Conservation (phyloP, 2,113 vertebrate genomes). For the Anarhynchus alexandrinus region DNA sequence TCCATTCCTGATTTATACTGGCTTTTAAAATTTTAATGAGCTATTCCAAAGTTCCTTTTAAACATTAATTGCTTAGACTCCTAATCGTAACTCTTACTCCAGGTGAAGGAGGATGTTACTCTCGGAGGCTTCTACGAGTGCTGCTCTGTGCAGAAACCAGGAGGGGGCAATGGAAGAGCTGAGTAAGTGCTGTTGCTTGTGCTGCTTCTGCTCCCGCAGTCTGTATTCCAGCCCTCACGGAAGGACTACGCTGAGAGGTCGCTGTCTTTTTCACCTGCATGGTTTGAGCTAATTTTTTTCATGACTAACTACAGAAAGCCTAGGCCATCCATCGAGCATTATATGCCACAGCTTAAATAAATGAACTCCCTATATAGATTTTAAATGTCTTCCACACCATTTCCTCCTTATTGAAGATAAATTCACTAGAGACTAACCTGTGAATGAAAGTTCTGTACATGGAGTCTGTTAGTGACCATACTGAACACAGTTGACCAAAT, state of each 20-base stretch:
- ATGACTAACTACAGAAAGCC: neutral
- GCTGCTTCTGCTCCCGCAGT: neutral
- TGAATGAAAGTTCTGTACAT: neutral
- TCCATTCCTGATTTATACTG: neutral
- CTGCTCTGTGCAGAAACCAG: neutral
- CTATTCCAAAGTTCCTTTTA: neutral
- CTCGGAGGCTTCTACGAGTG: neutral
- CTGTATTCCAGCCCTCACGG: neutral
- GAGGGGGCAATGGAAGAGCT: conserved; percentile 42
- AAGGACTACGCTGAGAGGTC: neutral
- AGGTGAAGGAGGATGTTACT: neutral
- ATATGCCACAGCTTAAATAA: neutral
- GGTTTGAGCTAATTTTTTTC: neutral
- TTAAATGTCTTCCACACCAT: neutral
- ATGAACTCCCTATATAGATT: neutral
- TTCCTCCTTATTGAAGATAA: neutral
- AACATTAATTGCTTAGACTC: neutral
- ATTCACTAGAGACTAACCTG: neutral
- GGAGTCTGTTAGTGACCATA: neutral
- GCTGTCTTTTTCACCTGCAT: neutral
- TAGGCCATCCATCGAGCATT: neutral
- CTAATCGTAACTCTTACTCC: neutral
- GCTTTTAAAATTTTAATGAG: neutral
- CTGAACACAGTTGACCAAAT: neutral
- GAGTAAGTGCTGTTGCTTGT: neutral